phyloP scores from a whole-genome alignment of 1,140 invertebrate genomes.

The Magallana gigas region DNA sequence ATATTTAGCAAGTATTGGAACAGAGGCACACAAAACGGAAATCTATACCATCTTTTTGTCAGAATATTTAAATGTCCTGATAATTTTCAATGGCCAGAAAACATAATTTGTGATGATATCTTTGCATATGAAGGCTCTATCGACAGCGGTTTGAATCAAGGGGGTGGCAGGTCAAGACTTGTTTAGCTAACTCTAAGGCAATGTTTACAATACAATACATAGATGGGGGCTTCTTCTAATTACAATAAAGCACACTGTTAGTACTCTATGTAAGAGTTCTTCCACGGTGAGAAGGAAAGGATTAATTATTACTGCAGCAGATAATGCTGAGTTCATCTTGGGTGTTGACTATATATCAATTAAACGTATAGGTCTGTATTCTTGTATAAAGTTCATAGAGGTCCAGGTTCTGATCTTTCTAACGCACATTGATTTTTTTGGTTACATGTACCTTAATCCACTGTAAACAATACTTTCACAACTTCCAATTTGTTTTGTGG shows the following conservation, averaged over 20 bases:
- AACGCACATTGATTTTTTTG: too few species aligned
- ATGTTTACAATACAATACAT: neutral
- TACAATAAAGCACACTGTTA: neutral
- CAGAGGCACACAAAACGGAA: neutral
- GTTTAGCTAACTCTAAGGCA: neutral
- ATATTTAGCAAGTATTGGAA: neutral
- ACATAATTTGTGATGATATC: slow-evolving; percentile 21
- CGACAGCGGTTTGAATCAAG: neutral
- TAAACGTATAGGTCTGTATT: too few species aligned
- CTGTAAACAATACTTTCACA: too few species aligned
- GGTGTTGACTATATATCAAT: too few species aligned
- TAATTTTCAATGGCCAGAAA: slow-evolving; percentile 15
- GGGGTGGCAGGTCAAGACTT: neutral
- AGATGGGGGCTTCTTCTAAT: neutral
- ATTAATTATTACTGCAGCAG: neutral
- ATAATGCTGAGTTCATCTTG: too few species aligned
- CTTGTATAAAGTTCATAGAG: too few species aligned
- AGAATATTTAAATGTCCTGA: slow-evolving; percentile 29
- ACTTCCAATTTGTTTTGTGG: too few species aligned
- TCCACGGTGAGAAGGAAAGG: too few species aligned
- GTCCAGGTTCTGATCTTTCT: too few species aligned
- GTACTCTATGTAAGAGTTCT: neutral
- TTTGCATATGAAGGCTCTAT: neutral
- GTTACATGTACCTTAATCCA: too few species aligned
- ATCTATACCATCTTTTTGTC: slow-evolving; percentile 34